Evolutionary conservation across 2,113 vertebrate genomes (phyloP), one percentile per base, ranked within the genome.

Genomic region (Caretta caretta): DNA sequence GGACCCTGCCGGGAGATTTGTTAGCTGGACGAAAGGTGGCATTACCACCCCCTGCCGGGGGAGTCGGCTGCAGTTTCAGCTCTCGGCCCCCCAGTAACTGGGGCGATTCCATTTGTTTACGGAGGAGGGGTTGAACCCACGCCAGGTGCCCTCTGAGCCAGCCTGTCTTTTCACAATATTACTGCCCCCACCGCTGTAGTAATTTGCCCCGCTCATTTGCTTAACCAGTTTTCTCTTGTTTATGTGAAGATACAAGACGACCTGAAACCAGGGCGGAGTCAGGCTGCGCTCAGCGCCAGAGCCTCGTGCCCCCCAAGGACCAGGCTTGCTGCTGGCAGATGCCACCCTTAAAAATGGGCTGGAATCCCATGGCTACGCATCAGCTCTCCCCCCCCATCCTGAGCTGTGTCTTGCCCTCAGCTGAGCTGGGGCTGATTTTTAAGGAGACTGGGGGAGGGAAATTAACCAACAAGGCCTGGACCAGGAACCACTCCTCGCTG

Each of bases 311-410:
- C 38, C 56, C 79, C 10, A 49, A 85, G 83, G 84, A 89, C 65
- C 3, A 3, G 1, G 17, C 13, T 9, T 1, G 2, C 35, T n/a
- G 4, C 6, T 3, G 42, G 50, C 91, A 22, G 6, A 78, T 24
- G 48, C 12, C 1, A 54, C 48, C 54, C 46, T 27, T 48, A 1
- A 42, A n/a, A 3, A 12, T 8, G 6, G 3, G 27, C 12, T 2
- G 35, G 17, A n/a, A 24, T 24, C 31, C 54, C 22, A 38, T 51
- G 25, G 42, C 83, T n/a, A 53, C 49, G 22, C 85, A 0, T 0
- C 42, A 80, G 53, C 65, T 14, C 25, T 4, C 27, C 56, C 31
- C 4, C 4, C 1, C 0, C 46, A 11, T 35, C 87, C 14, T 19
- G 35, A 42, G 8, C 69, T 3, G 17, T 4, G 9, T 24, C 69